phyloP scores from a whole-genome alignment of 2,797 vertebrate species.

The Myotis pilosus region DNA sequence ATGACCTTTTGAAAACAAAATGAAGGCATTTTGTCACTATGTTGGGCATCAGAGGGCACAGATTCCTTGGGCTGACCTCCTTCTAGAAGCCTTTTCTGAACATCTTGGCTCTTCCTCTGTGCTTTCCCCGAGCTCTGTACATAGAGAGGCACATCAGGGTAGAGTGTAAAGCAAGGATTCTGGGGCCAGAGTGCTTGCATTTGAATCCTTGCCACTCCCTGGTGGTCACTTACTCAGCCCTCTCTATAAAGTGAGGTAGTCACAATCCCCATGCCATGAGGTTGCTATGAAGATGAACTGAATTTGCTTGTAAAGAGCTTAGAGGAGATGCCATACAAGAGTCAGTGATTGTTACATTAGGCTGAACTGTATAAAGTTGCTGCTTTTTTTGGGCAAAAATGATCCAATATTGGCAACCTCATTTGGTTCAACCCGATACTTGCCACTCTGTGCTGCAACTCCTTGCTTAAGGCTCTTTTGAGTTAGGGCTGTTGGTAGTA shows the following conservation, averaged over 20 bases:
- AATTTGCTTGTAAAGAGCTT: neutral
- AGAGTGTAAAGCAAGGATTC: neutral
- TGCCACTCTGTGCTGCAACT: neutral
- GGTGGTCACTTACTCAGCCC: neutral
- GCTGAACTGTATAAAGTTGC: neutral
- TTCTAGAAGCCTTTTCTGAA: neutral
- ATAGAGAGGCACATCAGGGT: neutral
- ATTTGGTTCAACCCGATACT: neutral
- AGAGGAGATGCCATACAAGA: neutral
- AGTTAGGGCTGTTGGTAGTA: neutral
- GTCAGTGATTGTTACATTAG: neutral
- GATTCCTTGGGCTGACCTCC: neutral
- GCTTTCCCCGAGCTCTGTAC: neutral
- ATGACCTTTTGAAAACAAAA: neutral
- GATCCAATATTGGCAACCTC: neutral
- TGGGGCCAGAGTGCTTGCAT: neutral
- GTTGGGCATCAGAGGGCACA: neutral
- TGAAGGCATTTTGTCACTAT: neutral
- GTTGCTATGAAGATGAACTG: neutral
- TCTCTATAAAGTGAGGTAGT: neutral
- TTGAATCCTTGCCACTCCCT: neutral
- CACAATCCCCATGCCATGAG: rapidly evolving
- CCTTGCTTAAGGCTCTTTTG: neutral
- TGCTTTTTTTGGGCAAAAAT: neutral
- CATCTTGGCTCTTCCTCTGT: neutral